These are phyloP conservation scores for Actinopyga echinites DNA, from an alignment of 53 echinoderm and acorn worm species.

Conservation along the genomic window DNA sequence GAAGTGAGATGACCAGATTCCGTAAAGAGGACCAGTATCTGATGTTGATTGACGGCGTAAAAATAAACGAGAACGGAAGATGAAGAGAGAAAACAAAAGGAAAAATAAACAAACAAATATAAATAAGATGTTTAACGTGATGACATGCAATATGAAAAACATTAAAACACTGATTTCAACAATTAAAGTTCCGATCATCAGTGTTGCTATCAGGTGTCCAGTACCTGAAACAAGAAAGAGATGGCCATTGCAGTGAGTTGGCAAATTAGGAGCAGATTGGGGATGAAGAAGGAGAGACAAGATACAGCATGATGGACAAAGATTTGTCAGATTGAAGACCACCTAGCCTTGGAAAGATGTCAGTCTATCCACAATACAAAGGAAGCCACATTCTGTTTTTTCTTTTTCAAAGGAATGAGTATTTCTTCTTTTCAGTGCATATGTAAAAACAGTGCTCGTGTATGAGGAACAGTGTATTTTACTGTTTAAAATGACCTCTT, in stretches of 20 bases:
- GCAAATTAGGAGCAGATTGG: not conserved
- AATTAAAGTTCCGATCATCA: too few relatives aligned
- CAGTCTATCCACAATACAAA: not conserved
- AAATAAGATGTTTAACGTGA: not conserved
- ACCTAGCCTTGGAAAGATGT: not conserved
- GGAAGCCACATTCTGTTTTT: too few relatives aligned
- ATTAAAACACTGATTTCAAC: too few relatives aligned
- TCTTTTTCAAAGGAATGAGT: too few relatives aligned
- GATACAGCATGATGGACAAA: not conserved
- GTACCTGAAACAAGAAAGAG: not conserved
- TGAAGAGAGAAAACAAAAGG: constrained; percentile 26
- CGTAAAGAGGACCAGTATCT: constrained; percentile 98
- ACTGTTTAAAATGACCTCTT: too few relatives aligned
- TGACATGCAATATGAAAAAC: constrained; percentile 28
- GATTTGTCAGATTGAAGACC: not conserved
- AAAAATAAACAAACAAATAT: constrained; percentile 9
- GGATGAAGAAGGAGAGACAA: not conserved
- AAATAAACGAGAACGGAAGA: constrained; percentile 17
- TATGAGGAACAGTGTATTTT: too few relatives aligned
- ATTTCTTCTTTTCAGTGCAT: too few relatives aligned
- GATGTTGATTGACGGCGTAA: not conserved
- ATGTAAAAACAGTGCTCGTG: too few relatives aligned
- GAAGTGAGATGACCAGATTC: constrained; percentile 93
- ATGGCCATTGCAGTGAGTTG: not conserved
- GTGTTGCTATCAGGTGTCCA: not conserved